phyloP scores from a whole-genome alignment of 1,140 invertebrate genomes.

The Bombus balteatus region DNA sequence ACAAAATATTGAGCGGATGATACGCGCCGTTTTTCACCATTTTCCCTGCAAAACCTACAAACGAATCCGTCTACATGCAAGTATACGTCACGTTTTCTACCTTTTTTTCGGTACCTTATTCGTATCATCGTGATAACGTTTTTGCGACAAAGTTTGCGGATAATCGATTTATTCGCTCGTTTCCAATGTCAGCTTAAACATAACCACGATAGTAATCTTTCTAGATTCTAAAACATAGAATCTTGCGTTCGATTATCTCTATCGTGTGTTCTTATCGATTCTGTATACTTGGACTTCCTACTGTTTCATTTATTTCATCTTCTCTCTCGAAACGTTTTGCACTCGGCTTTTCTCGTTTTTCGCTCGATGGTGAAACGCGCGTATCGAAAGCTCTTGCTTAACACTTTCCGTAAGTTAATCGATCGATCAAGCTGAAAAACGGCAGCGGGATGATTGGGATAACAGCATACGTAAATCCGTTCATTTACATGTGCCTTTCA shows the following conservation, averaged over 20 bases:
- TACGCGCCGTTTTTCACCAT: neutral
- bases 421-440: conserved; percentile 5
- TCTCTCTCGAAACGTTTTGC: neutral
- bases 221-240: neutral
- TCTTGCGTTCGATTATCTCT: neutral
- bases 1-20: neutral
- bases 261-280: neutral
- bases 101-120: conserved; percentile 4
- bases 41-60: neutral
- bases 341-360: too few relatives aligned
- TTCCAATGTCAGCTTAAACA: neutral
- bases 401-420: conserved; percentile 5
- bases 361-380: conserved; percentile 25
- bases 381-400: conserved; percentile 34
- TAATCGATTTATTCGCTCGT: neutral
- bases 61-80: neutral
- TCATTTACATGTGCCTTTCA: conserved; percentile 75
- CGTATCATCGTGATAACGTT: neutral
- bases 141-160: too few relatives aligned
- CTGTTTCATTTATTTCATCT: neutral
- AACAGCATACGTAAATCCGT: conserved; percentile 44
- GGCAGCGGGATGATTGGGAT: neutral
- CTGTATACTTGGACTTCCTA: neutral
- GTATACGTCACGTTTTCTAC: neutral
- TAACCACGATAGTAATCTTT: neutral